A percentile compares a stretch with the other conserved stretches of the same genome.
Evolutionary conservation across 2,113 vertebrate genomes (phyloP).

Genomic region (Crocuta crocuta): DNA sequence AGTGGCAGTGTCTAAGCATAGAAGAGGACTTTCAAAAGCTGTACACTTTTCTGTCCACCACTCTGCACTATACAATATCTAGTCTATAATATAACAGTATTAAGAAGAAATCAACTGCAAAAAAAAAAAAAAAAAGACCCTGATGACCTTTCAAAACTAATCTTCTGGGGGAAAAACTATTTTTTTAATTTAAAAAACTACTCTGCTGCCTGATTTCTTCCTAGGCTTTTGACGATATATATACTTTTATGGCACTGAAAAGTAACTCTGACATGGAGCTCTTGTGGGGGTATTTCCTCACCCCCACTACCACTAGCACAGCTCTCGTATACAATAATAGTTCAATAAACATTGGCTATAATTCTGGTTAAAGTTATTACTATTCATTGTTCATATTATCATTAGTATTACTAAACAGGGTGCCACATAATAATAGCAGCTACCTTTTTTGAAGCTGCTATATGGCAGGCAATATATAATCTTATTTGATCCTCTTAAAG

Average conservation of each 20-base stretch:
- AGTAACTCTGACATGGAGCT: not conserved
- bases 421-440: not conserved
- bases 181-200: not conserved
- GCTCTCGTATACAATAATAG: not conserved
- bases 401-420: constrained; percentile 33
- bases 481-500: not conserved
- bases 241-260: constrained; percentile 24
- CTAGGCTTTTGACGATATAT: not conserved
- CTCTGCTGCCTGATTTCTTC: not conserved
- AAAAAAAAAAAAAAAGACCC: not conserved
- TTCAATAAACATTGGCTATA: constrained; percentile 13
- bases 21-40: not conserved
- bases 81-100: not conserved
- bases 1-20: not conserved
- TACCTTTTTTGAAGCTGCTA: constrained; percentile 25
- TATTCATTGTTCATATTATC: not conserved
- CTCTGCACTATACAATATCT: not conserved
- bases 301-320: not conserved
- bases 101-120: constrained; percentile 25
- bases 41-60: not conserved
- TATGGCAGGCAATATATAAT: not conserved
- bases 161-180: not conserved
- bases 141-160: not conserved
- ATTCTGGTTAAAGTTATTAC: not conserved
- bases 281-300: not conserved